These are phyloP conservation scores for Phyllopteryx taeniolatus DNA, from an alignment of 2,113 vertebrate genomes.

Conservation along the genomic window DNA sequence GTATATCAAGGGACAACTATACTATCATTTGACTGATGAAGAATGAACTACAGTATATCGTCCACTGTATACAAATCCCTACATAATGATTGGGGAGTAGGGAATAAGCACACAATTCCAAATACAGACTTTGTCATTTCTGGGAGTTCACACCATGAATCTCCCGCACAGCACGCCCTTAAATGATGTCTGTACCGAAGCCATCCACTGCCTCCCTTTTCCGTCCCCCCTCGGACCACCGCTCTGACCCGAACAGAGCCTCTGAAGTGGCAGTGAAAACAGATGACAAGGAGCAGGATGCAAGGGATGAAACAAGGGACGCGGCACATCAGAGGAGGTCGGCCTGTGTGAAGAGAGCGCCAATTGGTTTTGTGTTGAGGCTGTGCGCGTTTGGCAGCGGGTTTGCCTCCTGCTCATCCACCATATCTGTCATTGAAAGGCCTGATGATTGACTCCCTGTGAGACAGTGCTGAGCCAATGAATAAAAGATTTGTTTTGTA, in stretches of 20 bases:
- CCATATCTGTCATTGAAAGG: constrained; percentile 7
- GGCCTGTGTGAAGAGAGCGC: constrained; percentile 38
- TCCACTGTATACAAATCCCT: no score
- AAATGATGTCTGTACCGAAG: constrained; percentile 21
- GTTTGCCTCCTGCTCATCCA: constrained; percentile 13
- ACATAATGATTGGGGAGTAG: background rate
- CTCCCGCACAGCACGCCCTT: background rate
- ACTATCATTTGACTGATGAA: no score
- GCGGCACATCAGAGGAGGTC: constrained; percentile 45
- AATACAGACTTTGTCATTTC: background rate
- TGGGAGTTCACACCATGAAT: background rate
- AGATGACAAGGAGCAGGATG: constrained; percentile 35
- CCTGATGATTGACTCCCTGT: background rate
- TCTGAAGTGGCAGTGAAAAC: constrained; percentile 39
- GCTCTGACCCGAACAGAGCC: constrained; percentile 44
- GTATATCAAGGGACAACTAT: no score
- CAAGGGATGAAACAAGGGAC: constrained; percentile 43
- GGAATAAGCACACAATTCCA: background rate
- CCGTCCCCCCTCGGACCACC: constrained; percentile 22
- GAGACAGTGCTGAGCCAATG: background rate
- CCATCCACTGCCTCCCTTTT: constrained; percentile 11
- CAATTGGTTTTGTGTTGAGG: constrained; percentile 36
- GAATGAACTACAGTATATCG: no score
- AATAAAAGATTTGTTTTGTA: background rate
- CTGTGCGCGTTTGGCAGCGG: constrained; percentile 21